Base-by-base conservation (phyloP, 2,113 vertebrate genomes). In the Mus pahari region DNA sequence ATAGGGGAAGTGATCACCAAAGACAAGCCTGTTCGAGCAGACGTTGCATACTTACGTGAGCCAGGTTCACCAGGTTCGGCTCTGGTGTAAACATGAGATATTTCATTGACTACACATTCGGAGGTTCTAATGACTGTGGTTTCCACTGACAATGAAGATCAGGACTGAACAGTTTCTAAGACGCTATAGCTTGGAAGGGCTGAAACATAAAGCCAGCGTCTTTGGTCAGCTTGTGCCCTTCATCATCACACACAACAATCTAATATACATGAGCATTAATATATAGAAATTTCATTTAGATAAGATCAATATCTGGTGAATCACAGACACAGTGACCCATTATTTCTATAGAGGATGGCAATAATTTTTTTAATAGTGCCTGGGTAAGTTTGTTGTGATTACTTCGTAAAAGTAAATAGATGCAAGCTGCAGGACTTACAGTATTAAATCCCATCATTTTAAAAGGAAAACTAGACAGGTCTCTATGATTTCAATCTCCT, bases 321-420 rank as follows among this genome's bases (percentile, higher is more conserved):
- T 39, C 12, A 24, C 19, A 45, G 6, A 73, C 36, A 24, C 84
- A 68, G 26, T 24, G 17, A 81, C 42, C 22, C 62, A 66, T 22
- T 64, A 93, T 89, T 83, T 92, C 55, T 10, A 88, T 62, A 58
- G 53, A 73, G 5, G 36, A 42, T 84, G 82, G n/a, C 45, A 88
- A 74, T 90, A n/a, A n/a, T 71, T n/a, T 39, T 70, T 93, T 31
- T 53, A 75, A 14, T 33, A 26, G 4, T 73, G 6, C 53, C 5
- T 48, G 5, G 26, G 42, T 33, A 2, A 48, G 10, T 55, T 12
- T 83, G 48, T 74, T 86, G 16, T 92, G 53, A 94, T 92, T n/a
- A 60, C 5, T 58, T 89, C 53, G 73, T 66, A 33, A 86, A 96
- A 96, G n/a, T 86, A 92, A 95, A 50, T 92, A 26, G 92, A 91